Evolutionary conservation across 2,888 invertebrate species (phyloP), one percentile per base, ranked within the genome.

Genomic region (Pammene aurita): DNA sequence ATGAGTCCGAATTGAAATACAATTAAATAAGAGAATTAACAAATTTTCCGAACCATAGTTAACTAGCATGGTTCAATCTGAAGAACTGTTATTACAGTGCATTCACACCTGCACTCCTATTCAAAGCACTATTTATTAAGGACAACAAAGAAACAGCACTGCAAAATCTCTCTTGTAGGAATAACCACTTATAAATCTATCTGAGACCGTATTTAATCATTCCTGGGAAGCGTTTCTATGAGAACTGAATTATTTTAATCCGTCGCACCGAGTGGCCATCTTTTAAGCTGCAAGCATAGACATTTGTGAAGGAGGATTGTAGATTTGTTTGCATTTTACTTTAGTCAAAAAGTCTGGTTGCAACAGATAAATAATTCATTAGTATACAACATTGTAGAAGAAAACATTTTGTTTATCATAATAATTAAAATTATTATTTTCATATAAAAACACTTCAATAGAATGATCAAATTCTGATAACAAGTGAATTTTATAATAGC

Each of bases 141-240:
- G 75, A 74, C 74, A 80, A 79, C 81, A 87, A 86, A 85, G 81
- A 76, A 80, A 75, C 74, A 74, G 76, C 46, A 70, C 74, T 74
- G 74, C 83, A 76, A 80, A 78, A 64, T 50, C 63, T 57, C 57
- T 64, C 64, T 82, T 81, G 86, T 62, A 52, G 62, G 85, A 89
- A 89, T 90, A 89, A 89, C 87, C 89, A 87, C 90, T 85, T 90
- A 90, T 92, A 92, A 91, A 92, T 92, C 90, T 90, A 81, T 74
- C 75, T 76, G 80, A 82, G 83, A 85, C 88, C 86, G 87, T 86
- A 90, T 92, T 91, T 91, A 91, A 91, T 91, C 89, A 90, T 86
- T 80, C 73, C 78, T 82, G 85, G 16, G 60, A 64, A 58, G 54
- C 62, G 50, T 65, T 69, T 65, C 58, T 48, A 60, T 69, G 65